phyloP scores from a whole-genome alignment of 2,113 vertebrate species.

The Xiphophorus maculatus region DNA sequence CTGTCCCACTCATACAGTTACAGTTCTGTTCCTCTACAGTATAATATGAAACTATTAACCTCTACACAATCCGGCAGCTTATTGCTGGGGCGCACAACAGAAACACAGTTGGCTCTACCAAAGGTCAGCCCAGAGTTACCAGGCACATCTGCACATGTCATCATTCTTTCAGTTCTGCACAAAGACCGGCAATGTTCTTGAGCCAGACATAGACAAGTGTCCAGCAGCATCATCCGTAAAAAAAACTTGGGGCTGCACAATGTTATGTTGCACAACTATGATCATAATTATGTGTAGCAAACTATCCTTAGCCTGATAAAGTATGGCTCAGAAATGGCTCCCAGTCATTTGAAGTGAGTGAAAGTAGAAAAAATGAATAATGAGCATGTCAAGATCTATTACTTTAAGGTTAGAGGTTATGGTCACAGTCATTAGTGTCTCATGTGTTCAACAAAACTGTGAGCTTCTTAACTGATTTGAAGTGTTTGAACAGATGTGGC shows the following conservation, averaged over 20 bases:
- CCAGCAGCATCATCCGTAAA: slow-evolving; percentile 36
- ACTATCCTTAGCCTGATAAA: slow-evolving; percentile 5
- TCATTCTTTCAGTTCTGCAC: slow-evolving; percentile 59
- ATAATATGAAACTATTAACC: slow-evolving; percentile 35
- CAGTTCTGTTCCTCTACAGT: neutral
- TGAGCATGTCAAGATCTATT: slow-evolving; percentile 65
- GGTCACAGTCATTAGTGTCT: slow-evolving; percentile 58
- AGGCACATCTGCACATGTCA: slow-evolving; percentile 79
- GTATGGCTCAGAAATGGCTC: neutral
- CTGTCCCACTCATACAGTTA: neutral
- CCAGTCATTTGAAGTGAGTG: slow-evolving; percentile 27
- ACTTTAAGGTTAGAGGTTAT: slow-evolving; percentile 57
- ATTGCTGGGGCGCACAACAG: slow-evolving; percentile 40
- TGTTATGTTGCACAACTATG: slow-evolving; percentile 29
- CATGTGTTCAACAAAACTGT: slow-evolving; percentile 54
- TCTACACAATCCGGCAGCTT: slow-evolving; percentile 31
- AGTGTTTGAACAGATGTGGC: slow-evolving; percentile 67
- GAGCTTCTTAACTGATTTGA: slow-evolving; percentile 76
- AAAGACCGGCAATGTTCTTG: slow-evolving; percentile 46
- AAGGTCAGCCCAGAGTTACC: slow-evolving; percentile 64
- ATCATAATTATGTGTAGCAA: neutral
- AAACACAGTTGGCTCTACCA: slow-evolving; percentile 36
- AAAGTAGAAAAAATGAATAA: slow-evolving; percentile 49
- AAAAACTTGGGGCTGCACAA: neutral
- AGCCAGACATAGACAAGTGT: slow-evolving; percentile 14